Evolutionary conservation across 2,113 vertebrate genomes (phyloP).

Genomic region (Lampris incognitus): DNA sequence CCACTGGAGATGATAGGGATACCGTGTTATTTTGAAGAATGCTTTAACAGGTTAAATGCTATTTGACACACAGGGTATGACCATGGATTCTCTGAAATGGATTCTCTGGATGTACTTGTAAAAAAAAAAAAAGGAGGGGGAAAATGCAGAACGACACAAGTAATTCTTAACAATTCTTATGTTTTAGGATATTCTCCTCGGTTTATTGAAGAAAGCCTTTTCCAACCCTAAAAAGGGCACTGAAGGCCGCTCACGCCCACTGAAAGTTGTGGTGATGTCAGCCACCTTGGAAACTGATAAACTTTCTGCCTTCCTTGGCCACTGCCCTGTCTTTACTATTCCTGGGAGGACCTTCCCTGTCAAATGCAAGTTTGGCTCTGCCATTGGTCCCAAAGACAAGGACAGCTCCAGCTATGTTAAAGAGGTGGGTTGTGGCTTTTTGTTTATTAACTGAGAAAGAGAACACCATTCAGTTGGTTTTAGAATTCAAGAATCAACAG

Average conservation of each 20-base stretch:
- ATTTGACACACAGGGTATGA: too few relatives aligned
- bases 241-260: conserved; percentile 73
- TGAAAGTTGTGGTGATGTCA: conserved; percentile 97
- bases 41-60: too few relatives aligned
- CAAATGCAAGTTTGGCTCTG: conserved; percentile 88
- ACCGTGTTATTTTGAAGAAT: too few relatives aligned
- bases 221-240: conserved; percentile 77
- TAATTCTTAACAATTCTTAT: not conserved
- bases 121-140: too few relatives aligned
- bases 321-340: conserved; percentile 89
- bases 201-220: conserved; percentile 92
- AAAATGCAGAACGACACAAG: too few relatives aligned
- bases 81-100: too few relatives aligned
- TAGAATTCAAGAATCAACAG: too few relatives aligned
- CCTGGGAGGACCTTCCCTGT: conserved; percentile 94
- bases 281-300: conserved; percentile 94
- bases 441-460: not conserved
- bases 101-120: too few relatives aligned
- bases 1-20: too few relatives aligned
- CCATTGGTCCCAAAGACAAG: conserved; percentile 90
- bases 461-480: not conserved
- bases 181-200: conserved; percentile 93
- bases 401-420: conserved; percentile 90
- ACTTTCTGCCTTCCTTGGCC: conserved; percentile 89
- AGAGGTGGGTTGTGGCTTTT: conserved; percentile 83